Conservation (phyloP, 2,113 vertebrate genomes). For the Beaufortia kweichowensis region DNA sequence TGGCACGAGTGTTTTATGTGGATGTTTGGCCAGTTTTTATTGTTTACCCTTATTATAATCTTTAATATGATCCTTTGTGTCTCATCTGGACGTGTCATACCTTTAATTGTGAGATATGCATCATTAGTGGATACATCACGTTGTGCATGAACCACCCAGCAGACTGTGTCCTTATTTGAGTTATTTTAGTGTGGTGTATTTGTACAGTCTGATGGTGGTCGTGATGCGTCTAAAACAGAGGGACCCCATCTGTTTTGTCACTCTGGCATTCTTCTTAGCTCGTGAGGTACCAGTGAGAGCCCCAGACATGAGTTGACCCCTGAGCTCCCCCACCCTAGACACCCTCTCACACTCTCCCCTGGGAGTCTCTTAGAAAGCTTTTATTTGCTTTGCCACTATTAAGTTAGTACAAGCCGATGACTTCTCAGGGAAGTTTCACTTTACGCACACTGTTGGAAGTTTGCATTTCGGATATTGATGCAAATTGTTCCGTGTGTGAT, state of each 20-base stretch:
- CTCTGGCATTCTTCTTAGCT: slow-evolving; percentile 65
- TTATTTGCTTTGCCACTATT: slow-evolving; percentile 25
- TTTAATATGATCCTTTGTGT: not conserved
- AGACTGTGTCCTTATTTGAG: slow-evolving; percentile 63
- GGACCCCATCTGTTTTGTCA: slow-evolving; percentile 75
- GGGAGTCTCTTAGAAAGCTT: slow-evolving; percentile 21
- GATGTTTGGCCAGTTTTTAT: not conserved
- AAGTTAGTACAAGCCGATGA: slow-evolving; percentile 8
- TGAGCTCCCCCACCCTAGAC: slow-evolving; percentile 54
- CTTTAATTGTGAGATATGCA: not conserved
- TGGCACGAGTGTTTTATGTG: not conserved
- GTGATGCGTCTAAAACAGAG: slow-evolving; percentile 59
- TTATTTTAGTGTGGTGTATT: slow-evolving; percentile 66
- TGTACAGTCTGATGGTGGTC: slow-evolving; percentile 57
- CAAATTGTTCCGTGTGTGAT: slow-evolving; percentile 34
- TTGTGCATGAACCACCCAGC: slow-evolving; percentile 51
- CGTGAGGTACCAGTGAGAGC: slow-evolving; percentile 60
- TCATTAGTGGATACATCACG: not conserved
- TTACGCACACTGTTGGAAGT: slow-evolving; percentile 13
- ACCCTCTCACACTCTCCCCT: slow-evolving; percentile 38
- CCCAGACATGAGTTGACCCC: slow-evolving; percentile 67
- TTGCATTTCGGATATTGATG: slow-evolving; percentile 50
- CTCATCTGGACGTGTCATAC: not conserved
- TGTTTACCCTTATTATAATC: not conserved
- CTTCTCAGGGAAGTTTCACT: slow-evolving; percentile 16